Conservation (phyloP, 1,140 invertebrate genomes). For the Nixonia krombeini region DNA sequence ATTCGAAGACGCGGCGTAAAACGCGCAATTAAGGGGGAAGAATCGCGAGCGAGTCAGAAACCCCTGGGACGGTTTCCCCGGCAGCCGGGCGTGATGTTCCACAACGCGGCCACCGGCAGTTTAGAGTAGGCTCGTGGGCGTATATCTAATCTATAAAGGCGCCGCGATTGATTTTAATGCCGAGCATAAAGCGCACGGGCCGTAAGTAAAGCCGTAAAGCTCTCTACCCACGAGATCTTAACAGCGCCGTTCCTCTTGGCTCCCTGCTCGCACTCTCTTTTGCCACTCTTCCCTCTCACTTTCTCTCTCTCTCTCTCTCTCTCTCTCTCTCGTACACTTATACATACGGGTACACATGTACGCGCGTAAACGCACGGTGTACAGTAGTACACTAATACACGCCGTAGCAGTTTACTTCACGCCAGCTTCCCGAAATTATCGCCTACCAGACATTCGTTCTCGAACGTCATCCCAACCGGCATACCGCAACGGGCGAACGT, state of each 20-base stretch:
- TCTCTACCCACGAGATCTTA: slow-evolving; percentile 45
- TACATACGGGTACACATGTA: no score
- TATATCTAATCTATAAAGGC: slow-evolving; percentile 56
- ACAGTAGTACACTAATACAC: no score
- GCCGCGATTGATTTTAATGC: slow-evolving; percentile 62
- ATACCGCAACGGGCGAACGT: slow-evolving; percentile 28
- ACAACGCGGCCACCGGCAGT: slow-evolving; percentile 32
- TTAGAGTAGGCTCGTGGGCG: slow-evolving; percentile 35
- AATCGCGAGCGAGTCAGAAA: no score
- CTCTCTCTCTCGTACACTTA: no score
- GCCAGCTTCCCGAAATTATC: slow-evolving; percentile 45
- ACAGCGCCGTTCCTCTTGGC: slow-evolving; percentile 42
- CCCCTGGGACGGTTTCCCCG: no score
- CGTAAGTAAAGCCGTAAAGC: slow-evolving; percentile 51
- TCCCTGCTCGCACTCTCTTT: slow-evolving; percentile 22
- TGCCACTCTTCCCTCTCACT: slow-evolving; percentile 18
- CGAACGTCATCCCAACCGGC: slow-evolving; percentile 21
- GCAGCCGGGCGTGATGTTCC: no score
- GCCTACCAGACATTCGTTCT: slow-evolving; percentile 24
- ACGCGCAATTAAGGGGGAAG: no score
- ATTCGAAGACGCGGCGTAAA: no score
- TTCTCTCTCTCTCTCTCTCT: slow-evolving; percentile 25
- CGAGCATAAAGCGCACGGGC: slow-evolving; percentile 49
- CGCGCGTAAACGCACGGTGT: no score
- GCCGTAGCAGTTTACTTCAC: no score